Percentiles rank a stretch among this genome's conserved stretches.
phyloP scores from a whole-genome alignment of 2,797 vertebrate species.

The Molossus molossus region DNA sequence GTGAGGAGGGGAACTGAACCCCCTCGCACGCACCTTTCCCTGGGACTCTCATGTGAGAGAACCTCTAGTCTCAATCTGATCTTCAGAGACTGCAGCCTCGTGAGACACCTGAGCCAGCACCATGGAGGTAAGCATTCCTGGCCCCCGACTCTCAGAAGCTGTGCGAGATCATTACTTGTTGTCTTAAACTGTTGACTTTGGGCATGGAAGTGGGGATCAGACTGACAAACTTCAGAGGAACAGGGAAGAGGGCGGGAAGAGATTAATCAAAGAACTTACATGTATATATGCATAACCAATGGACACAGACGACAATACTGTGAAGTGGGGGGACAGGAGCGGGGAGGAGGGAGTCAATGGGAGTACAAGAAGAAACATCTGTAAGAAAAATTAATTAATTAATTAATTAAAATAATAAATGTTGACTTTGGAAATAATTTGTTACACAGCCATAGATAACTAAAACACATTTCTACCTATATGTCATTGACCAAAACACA shows the following conservation, averaged over 20 bases:
- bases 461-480: not conserved
- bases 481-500: not conserved
- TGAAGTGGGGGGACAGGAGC: too few species aligned
- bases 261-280: too few species aligned
- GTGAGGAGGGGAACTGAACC: not conserved
- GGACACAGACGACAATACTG: too few species aligned
- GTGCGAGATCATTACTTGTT: not conserved
- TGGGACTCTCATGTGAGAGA: not conserved
- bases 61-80: not conserved
- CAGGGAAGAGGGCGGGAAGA: too few species aligned
- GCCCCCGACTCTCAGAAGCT: conserved; percentile 5
- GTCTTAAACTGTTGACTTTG: not conserved
- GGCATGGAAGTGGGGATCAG: too few species aligned
- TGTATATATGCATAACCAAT: too few species aligned
- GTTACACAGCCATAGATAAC: not conserved
- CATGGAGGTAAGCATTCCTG: not conserved
- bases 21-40: too few species aligned
- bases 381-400: too few species aligned
- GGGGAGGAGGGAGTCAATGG: too few species aligned
- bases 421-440: not conserved
- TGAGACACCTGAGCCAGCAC: not conserved
- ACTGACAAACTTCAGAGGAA: too few species aligned
- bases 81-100: not conserved
- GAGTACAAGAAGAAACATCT: too few species aligned
- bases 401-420: not conserved